Base-by-base conservation (phyloP, 2,113 vertebrate genomes). In the Steatornis caripensis region DNA sequence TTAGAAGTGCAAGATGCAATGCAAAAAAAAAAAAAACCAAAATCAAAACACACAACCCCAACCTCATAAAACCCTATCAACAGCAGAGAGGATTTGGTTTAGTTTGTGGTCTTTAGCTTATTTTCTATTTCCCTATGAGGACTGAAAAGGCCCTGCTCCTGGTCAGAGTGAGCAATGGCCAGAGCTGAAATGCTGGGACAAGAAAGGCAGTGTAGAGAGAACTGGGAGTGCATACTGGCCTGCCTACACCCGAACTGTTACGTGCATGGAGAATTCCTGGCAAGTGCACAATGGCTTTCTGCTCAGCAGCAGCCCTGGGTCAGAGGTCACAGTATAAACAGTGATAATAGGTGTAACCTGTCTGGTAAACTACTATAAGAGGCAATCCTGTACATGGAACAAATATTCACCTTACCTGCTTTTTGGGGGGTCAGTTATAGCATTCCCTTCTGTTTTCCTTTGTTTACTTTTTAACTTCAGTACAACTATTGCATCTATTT, bases 31-130 rank as follows among this genome's bases (percentile, higher is more conserved):
- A 15, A 34, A 12, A 49, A 9, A 48, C 9, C 3, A 11, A n/a
- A 41, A 30, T 13, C 8, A 66, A 54, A 81, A n/a, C 0, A 1
- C 1, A 8, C 3, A 10, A 2, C 1, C 0, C 5, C n/a, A 34
- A 16, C 39, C 36, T 62, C 18, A 30, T 36, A 37, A 49, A 30
- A 2, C 2, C 3, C 9, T 34, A 2, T 41, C 19, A 70, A 36
- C 4, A 71, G 5, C 15, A 51, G 10, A 46, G 2, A 10, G 4
- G 3, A 26, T 18, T 60, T 17, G 5, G 11, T 43, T 69, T 43
- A 17, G 11, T 51, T 62, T 69, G 12, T 41, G 30, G 30, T 66
- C 41, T 66, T 87, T 15, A 19, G 32, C 19, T 60, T 11, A n/a
- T 55, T 27, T 85, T 74, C 10, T 57, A 1, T 57, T 82, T 74